These are phyloP conservation scores for Phylloscopus whistleri DNA, from an alignment of 2,113 vertebrate genomes.

Conservation along the genomic window DNA sequence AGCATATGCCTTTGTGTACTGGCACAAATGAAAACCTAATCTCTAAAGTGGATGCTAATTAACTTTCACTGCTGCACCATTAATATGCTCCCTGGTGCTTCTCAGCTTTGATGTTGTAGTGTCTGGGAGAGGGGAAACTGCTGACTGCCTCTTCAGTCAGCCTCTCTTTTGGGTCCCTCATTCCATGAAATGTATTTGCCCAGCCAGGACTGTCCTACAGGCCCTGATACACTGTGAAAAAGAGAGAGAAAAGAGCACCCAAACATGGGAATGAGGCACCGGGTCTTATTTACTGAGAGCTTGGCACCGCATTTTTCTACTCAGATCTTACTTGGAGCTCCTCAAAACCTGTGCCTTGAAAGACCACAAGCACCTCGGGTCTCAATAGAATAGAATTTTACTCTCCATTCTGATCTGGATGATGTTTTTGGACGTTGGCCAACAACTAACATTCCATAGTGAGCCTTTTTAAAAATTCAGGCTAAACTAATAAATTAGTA, in stretches of 20 bases:
- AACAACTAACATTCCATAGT: background rate
- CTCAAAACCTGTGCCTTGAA: background rate
- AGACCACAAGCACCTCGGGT: background rate
- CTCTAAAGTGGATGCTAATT: background rate
- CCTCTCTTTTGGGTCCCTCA: background rate
- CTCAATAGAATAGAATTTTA: background rate
- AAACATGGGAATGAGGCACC: background rate
- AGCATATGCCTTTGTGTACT: background rate
- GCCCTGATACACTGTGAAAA: background rate
- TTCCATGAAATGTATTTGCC: background rate
- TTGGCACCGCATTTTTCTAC: background rate
- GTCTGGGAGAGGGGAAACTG: background rate
- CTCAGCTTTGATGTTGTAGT: rapidly evolving
- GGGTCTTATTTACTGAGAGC: background rate
- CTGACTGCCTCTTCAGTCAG: background rate
- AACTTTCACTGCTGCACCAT: background rate
- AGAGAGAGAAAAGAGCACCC: background rate
- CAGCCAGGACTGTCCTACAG: background rate
- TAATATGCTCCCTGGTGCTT: background rate
- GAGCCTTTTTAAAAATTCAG: background rate
- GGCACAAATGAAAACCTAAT: background rate
- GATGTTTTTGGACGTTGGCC: background rate
- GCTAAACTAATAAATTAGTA: background rate
- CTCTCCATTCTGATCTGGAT: background rate
- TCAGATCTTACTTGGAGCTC: background rate